These are phyloP conservation scores for Amaurobius ferox DNA, from an alignment of 2,888 invertebrate genomes.

Conservation along the genomic window DNA sequence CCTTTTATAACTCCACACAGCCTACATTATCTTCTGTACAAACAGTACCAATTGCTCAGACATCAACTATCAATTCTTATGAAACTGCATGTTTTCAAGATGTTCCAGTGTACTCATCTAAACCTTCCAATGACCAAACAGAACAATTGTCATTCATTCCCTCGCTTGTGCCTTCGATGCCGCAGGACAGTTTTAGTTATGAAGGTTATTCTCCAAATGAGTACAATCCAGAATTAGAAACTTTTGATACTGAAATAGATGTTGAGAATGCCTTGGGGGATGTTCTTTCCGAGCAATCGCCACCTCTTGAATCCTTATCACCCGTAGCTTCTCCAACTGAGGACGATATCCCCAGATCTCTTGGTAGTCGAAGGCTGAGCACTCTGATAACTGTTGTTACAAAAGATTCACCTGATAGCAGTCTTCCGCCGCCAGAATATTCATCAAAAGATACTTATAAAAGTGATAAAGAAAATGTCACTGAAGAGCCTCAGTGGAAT, in stretches of 20 bases:
- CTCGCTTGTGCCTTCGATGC: constrained; percentile 65
- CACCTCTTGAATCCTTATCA: constrained; percentile 30
- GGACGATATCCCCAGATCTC: not conserved
- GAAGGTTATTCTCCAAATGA: constrained; percentile 14
- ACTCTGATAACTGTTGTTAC: constrained; percentile 62
- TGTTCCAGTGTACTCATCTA: constrained; percentile 55
- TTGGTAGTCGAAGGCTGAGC: constrained; percentile 32
- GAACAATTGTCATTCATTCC: constrained; percentile 61
- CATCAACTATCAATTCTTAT: constrained; percentile 47
- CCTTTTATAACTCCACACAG: constrained; percentile 40
- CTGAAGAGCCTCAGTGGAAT: constrained; percentile 16
- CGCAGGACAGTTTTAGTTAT: constrained; percentile 42
- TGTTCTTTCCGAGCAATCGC: constrained; percentile 38
- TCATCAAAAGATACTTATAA: constrained; percentile 31
- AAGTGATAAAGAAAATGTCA: constrained; percentile 46
- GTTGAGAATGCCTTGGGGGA: constrained; percentile 68
- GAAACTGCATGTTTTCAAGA: constrained; percentile 34
- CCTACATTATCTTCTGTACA: constrained; percentile 24
- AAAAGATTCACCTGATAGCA: constrained; percentile 29
- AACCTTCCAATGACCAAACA: constrained; percentile 8
- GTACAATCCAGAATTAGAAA: constrained; percentile 60
- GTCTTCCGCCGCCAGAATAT: constrained; percentile 17
- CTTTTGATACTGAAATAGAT: constrained; percentile 73
- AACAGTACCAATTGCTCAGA: constrained; percentile 23
- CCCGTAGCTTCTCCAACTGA: constrained; percentile 13